Base-by-base conservation (phyloP, 2,797 vertebrate genomes). In the Chelon auratus region DNA sequence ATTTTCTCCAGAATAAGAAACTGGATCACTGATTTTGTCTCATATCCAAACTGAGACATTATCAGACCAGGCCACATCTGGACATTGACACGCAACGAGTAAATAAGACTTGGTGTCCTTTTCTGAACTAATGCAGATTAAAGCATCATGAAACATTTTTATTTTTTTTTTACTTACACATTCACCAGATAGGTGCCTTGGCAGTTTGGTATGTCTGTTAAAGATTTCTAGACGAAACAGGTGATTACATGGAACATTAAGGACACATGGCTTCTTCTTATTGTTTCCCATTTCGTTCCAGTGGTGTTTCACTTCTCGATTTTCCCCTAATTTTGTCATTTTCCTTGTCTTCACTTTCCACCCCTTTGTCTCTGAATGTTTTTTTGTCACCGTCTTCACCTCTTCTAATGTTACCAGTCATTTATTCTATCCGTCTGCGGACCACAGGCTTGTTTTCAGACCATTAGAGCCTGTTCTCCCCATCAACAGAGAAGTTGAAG, bases 341-440 rank as follows among this genome's bases (percentile, higher is more conserved):
- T 84, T 71, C 18, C 43, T 40, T 58, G 62, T 70, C 47, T 79
- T 53, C 47, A 37, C 60, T 62, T 65, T 42, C 10, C 57, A 26
- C 24, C 67, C 30, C 22, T 68, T 65, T 75, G 43, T 62, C 15
- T 65, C 67, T 30, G 9, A 68, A 20, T 64, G 43, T 52, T 53
- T 42, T 70, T 64, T 43, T n/a, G 37, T 55, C 61, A 15, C 20
- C n/a, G 55, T 59, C 53, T 64, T 40, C 62, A 40, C 37, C 39
- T 77, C 58, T 71, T 62, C 79, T 87, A 75, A 79, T 67, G 62
- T 87, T 85, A 81, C 82, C 80, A 77, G 57, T 67, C 43, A 86
- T 88, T 84, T 83, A 79, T 65, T 76, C 73, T 14, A 3, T 78
- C 71, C 53, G 13, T 75, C 75, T 53, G 22, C 62, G 65, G 50